Percentiles rank a stretch among this genome's conserved stretches.
phyloP scores from a whole-genome alignment of 2,113 vertebrate genomes.

The Bagarius yarrelli region DNA sequence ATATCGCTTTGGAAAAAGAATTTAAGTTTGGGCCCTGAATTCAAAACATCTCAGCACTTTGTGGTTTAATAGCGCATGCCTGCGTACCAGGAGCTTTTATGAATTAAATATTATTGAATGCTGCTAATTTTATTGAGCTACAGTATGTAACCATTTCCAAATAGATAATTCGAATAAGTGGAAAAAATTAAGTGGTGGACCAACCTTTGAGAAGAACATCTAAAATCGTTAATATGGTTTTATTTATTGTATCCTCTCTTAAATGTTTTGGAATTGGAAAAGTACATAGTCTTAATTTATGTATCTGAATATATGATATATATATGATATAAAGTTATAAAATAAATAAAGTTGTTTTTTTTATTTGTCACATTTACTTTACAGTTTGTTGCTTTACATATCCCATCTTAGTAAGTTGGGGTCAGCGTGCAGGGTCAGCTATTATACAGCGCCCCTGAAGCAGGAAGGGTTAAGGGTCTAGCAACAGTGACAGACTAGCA shows the following conservation, averaged over 20 bases:
- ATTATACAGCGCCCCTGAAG: too few species aligned
- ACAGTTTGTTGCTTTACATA: too few species aligned
- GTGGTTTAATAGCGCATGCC: neutral
- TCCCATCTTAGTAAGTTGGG: too few species aligned
- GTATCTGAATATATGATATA: too few species aligned
- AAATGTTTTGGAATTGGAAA: neutral
- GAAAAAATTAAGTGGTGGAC: neutral
- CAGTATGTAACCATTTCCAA: neutral
- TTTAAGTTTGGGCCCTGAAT: neutral
- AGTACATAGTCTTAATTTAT: too few species aligned
- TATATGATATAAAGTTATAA: too few species aligned
- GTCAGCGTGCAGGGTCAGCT: too few species aligned
- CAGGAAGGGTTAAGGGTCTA: too few species aligned
- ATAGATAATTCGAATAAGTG: neutral
- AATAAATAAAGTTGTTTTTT: too few species aligned
- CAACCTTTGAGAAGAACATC: neutral
- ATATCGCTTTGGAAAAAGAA: slow-evolving; percentile 16
- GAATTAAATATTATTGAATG: neutral
- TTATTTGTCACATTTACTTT: too few species aligned
- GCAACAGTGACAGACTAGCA: too few species aligned
- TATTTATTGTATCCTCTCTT: neutral
- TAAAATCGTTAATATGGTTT: neutral
- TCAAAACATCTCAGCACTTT: neutral
- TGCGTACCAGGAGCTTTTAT: neutral
- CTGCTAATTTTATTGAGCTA: neutral